Percentiles rank a stretch among this genome's conserved stretches.
Conservation (phyloP, 2,888 invertebrate genomes). For the Sarcophaga variegata region DNA sequence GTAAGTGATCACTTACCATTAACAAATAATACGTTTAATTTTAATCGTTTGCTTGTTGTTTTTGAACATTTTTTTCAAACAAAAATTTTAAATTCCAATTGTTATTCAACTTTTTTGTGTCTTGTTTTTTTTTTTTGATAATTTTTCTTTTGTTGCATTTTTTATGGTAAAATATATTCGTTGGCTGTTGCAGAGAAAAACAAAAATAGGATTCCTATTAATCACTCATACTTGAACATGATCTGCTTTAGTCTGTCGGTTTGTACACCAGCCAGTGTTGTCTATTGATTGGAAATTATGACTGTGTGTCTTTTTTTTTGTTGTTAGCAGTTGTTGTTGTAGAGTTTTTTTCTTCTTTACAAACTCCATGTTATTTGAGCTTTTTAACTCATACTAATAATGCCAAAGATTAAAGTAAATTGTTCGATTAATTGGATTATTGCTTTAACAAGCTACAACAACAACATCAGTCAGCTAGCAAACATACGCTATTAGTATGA, state of each 20-base stretch:
- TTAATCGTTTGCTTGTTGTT: slow-evolving; percentile 24
- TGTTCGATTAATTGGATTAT: slow-evolving; percentile 73
- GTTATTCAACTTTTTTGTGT: slow-evolving; percentile 8
- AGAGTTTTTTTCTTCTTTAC: background rate
- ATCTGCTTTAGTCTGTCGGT: too few relatives aligned
- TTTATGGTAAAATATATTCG: slow-evolving; percentile 11
- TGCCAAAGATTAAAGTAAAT: slow-evolving; percentile 70
- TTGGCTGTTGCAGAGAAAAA: slow-evolving; percentile 14
- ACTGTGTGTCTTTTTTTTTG: slow-evolving; percentile 11
- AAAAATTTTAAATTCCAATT: background rate
- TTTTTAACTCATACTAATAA: slow-evolving; percentile 64
- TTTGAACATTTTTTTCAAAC: background rate
- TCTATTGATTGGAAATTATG: slow-evolving; percentile 53
- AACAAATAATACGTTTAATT: slow-evolving; percentile 20
- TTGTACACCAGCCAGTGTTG: slow-evolving; percentile 21
- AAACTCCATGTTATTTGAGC: slow-evolving; percentile 47
- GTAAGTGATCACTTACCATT: slow-evolving; percentile 53
- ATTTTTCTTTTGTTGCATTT: background rate
- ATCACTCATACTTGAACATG: slow-evolving; percentile 39
- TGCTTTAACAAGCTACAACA: slow-evolving; percentile 69
- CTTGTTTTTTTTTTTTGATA: slow-evolving; percentile 1
- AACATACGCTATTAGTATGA: slow-evolving; percentile 59
- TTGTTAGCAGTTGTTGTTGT: slow-evolving; percentile 25
- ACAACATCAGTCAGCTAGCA: slow-evolving; percentile 12
- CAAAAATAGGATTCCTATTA: slow-evolving; percentile 46